Evolutionary conservation across 2,888 invertebrate genomes (phyloP), one percentile per base, ranked within the genome.

Genomic region (Aphrophora alni): DNA sequence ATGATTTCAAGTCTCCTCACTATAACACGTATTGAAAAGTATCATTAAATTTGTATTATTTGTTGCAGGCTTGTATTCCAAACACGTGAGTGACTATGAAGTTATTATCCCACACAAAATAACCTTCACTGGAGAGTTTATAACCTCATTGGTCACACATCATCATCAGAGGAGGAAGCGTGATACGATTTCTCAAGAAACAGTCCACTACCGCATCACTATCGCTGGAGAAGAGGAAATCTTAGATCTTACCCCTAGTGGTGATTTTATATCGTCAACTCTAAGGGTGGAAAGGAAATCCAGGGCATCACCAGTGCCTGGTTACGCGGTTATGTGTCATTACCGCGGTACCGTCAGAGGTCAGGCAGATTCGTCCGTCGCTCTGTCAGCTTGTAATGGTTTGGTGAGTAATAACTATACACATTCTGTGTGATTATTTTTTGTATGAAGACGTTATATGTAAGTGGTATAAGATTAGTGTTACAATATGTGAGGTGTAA

Each of bases 241-340:
- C 78, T 82, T 88, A 73, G 84, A 86, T 77, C 80, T 89, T 71
- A 80, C 84, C 70, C 87, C 87, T 38, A 88, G 87, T 83, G 74
- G 82, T n/a, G 83, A 85, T 75, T 85, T 89, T 77, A 81, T 87
- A 59, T 85, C 87, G 38, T 87, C 88, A 27, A 91, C 91, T 77
- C 88, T 95, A 88, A 89, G 95, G 82, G 90, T 96, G 84, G 96
- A 96, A 88, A 90, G 93, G 78, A 92, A 93, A 87, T 89, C 79
- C 12, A 33, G 77, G 25, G 21, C 59, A 0, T 0, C 74, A 10
- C 24, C 38, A 3, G 14, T 70, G 10, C 12, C 71, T 0, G 14
- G 59, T 8, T 27, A 69, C 25, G 71, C 70, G 17, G 75, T 71
- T 14, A 28, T 25, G 7, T 83, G 83, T 70, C 88, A 88, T 85